Evolutionary conservation across 2,797 vertebrate species (phyloP).

Genomic region (Caiman crocodilus): DNA sequence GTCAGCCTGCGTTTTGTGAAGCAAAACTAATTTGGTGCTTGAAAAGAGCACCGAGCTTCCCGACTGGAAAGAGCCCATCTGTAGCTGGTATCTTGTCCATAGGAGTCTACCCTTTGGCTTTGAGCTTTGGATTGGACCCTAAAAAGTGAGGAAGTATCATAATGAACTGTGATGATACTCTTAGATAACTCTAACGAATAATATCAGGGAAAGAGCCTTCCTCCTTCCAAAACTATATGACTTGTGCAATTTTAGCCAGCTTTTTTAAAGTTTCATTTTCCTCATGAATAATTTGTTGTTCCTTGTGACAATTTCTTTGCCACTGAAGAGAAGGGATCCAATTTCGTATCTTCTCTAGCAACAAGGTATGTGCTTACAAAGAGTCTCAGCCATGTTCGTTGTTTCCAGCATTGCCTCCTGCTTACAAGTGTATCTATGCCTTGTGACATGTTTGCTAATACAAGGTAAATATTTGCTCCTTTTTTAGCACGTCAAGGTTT

Average conservation of each 20-base stretch:
- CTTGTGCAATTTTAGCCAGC: slow-evolving; percentile 31
- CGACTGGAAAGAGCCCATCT: background rate
- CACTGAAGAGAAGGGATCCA: slow-evolving; percentile 26
- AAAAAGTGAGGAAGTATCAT: slow-evolving; percentile 40
- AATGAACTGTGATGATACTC: slow-evolving; percentile 17
- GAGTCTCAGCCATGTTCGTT: background rate
- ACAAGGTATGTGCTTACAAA: slow-evolving; percentile 33
- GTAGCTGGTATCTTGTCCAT: slow-evolving; percentile 8
- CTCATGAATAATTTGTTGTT: slow-evolving; percentile 66
- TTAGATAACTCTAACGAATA: slow-evolving; percentile 50
- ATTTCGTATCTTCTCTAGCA: slow-evolving; percentile 27
- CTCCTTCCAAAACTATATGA: background rate
- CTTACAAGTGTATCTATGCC: background rate
- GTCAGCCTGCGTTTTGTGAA: slow-evolving; percentile 36
- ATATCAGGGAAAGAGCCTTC: slow-evolving; percentile 12
- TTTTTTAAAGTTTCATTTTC: slow-evolving; percentile 54
- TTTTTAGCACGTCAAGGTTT: background rate
- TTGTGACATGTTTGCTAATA: slow-evolving; percentile 24
- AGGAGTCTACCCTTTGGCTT: background rate
- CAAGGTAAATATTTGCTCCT: slow-evolving; percentile 54
- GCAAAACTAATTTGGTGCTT: slow-evolving; percentile 27
- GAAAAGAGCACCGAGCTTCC: background rate
- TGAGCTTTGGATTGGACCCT: background rate
- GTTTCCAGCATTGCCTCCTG: background rate
- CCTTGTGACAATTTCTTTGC: slow-evolving; percentile 57